Evolutionary conservation across 2,113 vertebrate species (phyloP).

Genomic region (Oxyruncus cristatus): DNA sequence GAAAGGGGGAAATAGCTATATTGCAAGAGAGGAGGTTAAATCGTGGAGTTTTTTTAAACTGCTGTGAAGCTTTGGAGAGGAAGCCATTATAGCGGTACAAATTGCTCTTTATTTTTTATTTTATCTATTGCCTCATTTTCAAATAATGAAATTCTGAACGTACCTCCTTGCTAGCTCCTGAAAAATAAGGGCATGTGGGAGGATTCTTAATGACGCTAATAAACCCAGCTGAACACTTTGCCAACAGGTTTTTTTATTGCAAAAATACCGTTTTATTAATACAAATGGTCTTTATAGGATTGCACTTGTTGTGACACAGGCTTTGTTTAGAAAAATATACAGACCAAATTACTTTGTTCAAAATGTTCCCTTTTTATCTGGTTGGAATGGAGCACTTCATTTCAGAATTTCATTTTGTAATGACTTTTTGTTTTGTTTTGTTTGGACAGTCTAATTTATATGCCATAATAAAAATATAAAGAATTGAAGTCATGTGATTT

Average conservation of each 20-base stretch:
- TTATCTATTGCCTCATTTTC: conserved; percentile 62
- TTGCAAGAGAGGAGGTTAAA: conserved; percentile 29
- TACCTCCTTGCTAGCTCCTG: conserved; percentile 30
- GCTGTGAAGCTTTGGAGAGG: conserved; percentile 27
- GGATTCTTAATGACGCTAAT: conserved; percentile 63
- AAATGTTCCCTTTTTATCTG: background rate
- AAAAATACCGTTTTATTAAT: conserved; percentile 52
- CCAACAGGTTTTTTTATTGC: conserved; percentile 27
- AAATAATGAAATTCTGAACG: conserved; percentile 49
- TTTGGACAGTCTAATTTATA: background rate
- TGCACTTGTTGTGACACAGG: background rate
- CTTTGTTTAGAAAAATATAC: conserved; percentile 40
- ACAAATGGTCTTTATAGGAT: conserved; percentile 32
- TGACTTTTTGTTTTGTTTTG: background rate
- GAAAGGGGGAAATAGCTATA: conserved; percentile 17
- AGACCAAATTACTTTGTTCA: conserved; percentile 19
- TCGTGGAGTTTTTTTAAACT: background rate
- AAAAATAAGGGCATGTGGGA: conserved; percentile 20
- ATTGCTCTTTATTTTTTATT: conserved; percentile 56
- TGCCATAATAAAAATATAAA: background rate
- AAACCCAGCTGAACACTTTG: conserved; percentile 36
- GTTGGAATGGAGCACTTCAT: background rate
- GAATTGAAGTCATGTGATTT: background rate
- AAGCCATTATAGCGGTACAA: conserved; percentile 47
- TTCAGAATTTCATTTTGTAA: background rate